phyloP scores from a whole-genome alignment of 2,113 vertebrate species.

The Poeciliopsis turrubarensis region DNA sequence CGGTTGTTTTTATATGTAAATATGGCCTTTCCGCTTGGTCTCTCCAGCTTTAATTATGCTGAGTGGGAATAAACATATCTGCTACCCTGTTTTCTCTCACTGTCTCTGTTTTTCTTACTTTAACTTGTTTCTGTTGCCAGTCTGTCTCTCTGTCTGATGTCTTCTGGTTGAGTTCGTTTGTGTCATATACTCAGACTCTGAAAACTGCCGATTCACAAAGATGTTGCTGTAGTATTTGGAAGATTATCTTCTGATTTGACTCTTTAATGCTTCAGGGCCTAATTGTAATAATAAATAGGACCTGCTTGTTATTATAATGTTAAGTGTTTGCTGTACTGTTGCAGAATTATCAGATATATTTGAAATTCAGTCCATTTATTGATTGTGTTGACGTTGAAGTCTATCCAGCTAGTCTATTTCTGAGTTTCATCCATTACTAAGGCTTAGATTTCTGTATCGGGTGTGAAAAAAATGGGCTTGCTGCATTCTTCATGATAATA shows the following conservation, averaged over 20 bases:
- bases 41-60: constrained; percentile 10
- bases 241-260: not conserved
- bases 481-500: no score
- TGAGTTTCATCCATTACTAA: no score
- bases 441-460: no score
- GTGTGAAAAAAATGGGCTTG: no score
- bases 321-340: no score
- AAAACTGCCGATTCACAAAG: constrained; percentile 10
- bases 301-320: no score
- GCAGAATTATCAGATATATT: no score
- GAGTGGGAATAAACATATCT: constrained; percentile 10
- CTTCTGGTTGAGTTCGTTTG: not conserved
- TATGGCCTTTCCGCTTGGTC: not conserved
- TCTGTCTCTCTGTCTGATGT: not conserved
- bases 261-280: no score
- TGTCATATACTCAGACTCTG: constrained; percentile 7
- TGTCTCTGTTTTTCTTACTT: constrained; percentile 4
- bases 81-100: not conserved
- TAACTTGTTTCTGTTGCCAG: not conserved
- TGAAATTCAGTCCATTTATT: no score
- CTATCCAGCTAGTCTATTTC: no score
- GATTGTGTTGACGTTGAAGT: no score
- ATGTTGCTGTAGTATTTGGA: not conserved
- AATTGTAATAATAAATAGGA: no score
- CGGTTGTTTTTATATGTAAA: constrained; percentile 66